A percentile compares a stretch with the other conserved stretches of the same genome.
Conservation (phyloP, 2,888 invertebrate genomes). For the Helobdella robusta region DNA sequence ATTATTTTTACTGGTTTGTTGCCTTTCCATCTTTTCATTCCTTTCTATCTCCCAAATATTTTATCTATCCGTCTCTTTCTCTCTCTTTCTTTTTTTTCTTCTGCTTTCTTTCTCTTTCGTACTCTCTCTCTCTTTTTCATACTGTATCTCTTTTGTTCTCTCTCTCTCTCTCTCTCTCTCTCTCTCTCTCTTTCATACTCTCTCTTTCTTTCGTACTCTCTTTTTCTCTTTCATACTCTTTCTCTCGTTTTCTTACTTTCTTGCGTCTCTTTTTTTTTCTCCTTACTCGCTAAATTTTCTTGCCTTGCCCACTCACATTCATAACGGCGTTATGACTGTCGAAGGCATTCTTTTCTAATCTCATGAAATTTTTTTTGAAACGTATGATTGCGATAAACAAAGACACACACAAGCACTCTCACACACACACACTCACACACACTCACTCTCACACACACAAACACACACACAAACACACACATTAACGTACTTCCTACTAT, state of each 20-base stretch:
- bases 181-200: not conserved
- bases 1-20: no score
- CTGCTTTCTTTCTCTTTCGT: not conserved
- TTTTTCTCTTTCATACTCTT: no score
- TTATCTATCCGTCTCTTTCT: not conserved
- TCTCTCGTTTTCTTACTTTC: not conserved
- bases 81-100: not conserved
- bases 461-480: no score
- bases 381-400: constrained; percentile 5
- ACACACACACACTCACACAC: no score
- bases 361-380: not conserved
- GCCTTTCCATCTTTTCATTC: not conserved
- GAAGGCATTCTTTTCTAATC: not conserved
- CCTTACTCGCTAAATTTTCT: not conserved
- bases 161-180: not conserved
- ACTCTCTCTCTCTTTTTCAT: not conserved
- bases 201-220: no score
- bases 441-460: no score
- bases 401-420: no score
- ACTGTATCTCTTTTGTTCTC: not conserved
- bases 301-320: not conserved
- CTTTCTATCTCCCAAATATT: not conserved
- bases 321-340: not conserved
- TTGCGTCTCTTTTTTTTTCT: not conserved
- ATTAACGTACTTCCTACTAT: no score